These are phyloP conservation scores for Magallana ariakensis DNA, from an alignment of 1,140 invertebrate genomes.

Conservation along the genomic window DNA sequence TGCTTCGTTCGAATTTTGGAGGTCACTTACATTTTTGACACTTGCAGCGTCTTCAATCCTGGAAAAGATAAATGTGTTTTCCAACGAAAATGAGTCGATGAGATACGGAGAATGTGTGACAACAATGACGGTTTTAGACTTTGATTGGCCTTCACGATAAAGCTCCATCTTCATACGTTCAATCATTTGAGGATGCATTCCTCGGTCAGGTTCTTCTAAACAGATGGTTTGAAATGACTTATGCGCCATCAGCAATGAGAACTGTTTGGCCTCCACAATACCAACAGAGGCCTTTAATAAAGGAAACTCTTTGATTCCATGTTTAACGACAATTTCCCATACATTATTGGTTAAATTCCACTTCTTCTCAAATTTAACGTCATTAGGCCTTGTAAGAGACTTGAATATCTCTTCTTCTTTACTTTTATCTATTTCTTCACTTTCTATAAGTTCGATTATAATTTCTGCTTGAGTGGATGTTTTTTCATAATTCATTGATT, in stretches of 20 bases:
- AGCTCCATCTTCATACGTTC: slow-evolving; percentile 19
- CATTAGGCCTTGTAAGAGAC: not conserved
- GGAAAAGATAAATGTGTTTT: not conserved
- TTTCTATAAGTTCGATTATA: not conserved
- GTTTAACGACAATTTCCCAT: not conserved
- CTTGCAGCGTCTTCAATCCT: not conserved
- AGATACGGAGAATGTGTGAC: slow-evolving; percentile 23
- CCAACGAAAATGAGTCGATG: not conserved
- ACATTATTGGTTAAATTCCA: not conserved
- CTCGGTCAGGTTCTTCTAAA: slow-evolving; percentile 51
- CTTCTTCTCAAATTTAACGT: not conserved
- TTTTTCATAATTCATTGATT: not conserved
- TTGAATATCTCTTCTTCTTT: not conserved
- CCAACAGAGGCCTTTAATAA: slow-evolving; percentile 42
- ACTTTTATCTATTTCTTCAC: not conserved
- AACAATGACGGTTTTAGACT: slow-evolving; percentile 23
- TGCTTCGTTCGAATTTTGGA: not conserved
- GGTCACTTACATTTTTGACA: no score
- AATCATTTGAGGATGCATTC: slow-evolving; percentile 53
- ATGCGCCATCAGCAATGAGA: slow-evolving; percentile 13
- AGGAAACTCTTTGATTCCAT: not conserved
- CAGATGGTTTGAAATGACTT: slow-evolving; percentile 6
- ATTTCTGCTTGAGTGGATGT: not conserved
- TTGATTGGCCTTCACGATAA: not conserved
- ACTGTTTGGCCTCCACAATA: slow-evolving; percentile 43